Evolutionary conservation across 2,113 vertebrate species (phyloP).

Genomic region (Hylia prasina): DNA sequence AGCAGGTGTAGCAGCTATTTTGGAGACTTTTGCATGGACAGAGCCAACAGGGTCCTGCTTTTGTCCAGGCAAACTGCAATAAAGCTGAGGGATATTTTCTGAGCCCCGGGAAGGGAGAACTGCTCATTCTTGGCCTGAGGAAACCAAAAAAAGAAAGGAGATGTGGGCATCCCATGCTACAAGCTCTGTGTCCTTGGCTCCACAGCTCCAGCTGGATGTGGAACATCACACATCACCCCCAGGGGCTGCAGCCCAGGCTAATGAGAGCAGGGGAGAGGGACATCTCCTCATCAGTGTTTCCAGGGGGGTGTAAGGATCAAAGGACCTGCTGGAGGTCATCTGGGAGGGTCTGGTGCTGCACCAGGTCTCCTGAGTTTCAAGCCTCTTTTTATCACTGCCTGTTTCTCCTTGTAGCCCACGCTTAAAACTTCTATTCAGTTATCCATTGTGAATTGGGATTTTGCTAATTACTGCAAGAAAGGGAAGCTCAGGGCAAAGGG

Average conservation of each 20-base stretch:
- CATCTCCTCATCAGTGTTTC: not conserved
- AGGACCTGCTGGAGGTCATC: not conserved
- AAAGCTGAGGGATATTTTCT: not conserved
- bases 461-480: slow-evolving; percentile 21
- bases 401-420: not conserved
- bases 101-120: not conserved
- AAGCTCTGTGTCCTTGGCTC: not conserved
- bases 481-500: not conserved
- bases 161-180: not conserved
- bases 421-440: not conserved
- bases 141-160: not conserved
- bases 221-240: fast-evolving
- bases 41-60: not conserved
- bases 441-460: slow-evolving; percentile 12
- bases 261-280: not conserved
- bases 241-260: not conserved
- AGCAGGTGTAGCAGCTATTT: not conserved
- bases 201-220: not conserved
- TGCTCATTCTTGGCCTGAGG: fast-evolving
- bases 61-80: not conserved
- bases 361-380: not conserved
- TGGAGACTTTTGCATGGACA: not conserved
- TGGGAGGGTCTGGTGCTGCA: not conserved
- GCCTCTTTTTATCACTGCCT: not conserved
- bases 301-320: not conserved